These are phyloP conservation scores for Endomychus coccineus DNA, from an alignment of 2,888 invertebrate species.

Conservation along the genomic window DNA sequence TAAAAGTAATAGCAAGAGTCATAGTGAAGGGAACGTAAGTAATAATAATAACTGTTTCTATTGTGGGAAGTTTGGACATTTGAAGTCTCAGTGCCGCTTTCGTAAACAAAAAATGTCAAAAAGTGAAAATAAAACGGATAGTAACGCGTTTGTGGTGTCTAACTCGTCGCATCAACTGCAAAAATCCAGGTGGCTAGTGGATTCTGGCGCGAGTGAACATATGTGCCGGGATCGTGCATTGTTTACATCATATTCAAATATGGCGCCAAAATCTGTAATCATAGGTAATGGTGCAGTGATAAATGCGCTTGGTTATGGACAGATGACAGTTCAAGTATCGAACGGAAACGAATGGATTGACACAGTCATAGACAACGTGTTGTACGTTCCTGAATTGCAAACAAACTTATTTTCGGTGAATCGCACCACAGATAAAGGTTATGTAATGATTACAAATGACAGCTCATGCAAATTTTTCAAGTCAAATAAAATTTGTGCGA, in stretches of 20 bases:
- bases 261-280: slow-evolving; percentile 6
- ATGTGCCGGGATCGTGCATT: slow-evolving; percentile 8
- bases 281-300: slow-evolving; percentile 9
- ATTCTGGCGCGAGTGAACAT: slow-evolving; percentile 11
- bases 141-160: slow-evolving; percentile 8
- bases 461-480: slow-evolving; percentile 7
- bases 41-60: slow-evolving; percentile 13
- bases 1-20: slow-evolving; percentile 1
- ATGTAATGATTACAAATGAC: too few species aligned
- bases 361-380: slow-evolving; percentile 7
- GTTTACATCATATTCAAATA: slow-evolving; percentile 1
- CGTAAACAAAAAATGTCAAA: slow-evolving; percentile 3
- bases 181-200: slow-evolving; percentile 5
- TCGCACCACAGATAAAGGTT: too few species aligned
- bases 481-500: slow-evolving; percentile 5
- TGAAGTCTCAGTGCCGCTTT: slow-evolving; percentile 2
- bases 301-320: slow-evolving; percentile 8
- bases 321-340: slow-evolving; percentile 6
- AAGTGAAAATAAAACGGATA: neutral
- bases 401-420: too few species aligned
- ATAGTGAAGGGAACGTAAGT: slow-evolving; percentile 8
- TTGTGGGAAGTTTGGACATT: slow-evolving; percentile 16
- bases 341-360: slow-evolving; percentile 9
- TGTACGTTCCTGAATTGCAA: too few species aligned
- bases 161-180: slow-evolving; percentile 3